Conservation (phyloP, 1,140 invertebrate species). For the Yoshiicerus persimilis region DNA sequence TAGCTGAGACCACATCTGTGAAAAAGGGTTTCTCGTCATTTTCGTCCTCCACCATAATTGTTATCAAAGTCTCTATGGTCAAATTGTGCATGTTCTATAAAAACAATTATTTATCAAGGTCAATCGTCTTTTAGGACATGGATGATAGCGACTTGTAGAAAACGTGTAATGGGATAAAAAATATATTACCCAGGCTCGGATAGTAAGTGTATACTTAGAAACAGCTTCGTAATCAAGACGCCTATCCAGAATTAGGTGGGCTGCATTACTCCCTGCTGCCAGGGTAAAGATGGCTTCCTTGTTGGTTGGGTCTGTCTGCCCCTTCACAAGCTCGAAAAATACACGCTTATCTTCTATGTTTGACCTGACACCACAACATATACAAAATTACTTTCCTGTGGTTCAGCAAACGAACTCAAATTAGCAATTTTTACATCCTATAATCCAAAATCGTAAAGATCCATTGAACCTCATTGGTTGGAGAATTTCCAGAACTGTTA, state of each 20-base stretch:
- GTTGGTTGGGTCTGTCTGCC: slow-evolving; percentile 80
- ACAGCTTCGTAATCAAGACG: slow-evolving; percentile 80
- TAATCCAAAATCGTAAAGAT: not conserved
- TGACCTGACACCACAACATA: slow-evolving; percentile 58
- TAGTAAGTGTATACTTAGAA: slow-evolving; percentile 76
- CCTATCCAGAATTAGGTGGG: slow-evolving; percentile 70
- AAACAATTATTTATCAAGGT: not conserved
- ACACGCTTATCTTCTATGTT: slow-evolving; percentile 70
- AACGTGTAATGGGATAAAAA: not conserved
- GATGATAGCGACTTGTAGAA: not conserved
- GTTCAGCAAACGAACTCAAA: not conserved
- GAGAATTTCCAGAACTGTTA: not conserved
- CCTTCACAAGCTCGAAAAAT: slow-evolving; percentile 75
- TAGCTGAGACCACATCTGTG: slow-evolving; percentile 72
- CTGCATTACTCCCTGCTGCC: slow-evolving; percentile 64
- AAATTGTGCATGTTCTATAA: slow-evolving; percentile 73
- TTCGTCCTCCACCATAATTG: slow-evolving; percentile 76
- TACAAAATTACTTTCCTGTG: not conserved
- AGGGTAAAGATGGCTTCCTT: slow-evolving; percentile 73
- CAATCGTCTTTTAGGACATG: not conserved
- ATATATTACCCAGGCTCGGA: slow-evolving; percentile 64
- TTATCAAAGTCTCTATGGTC: slow-evolving; percentile 72
- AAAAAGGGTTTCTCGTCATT: slow-evolving; percentile 84
- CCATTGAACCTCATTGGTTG: not conserved
- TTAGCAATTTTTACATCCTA: not conserved